These are phyloP conservation scores for Aleiodes testaceus DNA, from an alignment of 2,888 invertebrate genomes.

Conservation along the genomic window DNA sequence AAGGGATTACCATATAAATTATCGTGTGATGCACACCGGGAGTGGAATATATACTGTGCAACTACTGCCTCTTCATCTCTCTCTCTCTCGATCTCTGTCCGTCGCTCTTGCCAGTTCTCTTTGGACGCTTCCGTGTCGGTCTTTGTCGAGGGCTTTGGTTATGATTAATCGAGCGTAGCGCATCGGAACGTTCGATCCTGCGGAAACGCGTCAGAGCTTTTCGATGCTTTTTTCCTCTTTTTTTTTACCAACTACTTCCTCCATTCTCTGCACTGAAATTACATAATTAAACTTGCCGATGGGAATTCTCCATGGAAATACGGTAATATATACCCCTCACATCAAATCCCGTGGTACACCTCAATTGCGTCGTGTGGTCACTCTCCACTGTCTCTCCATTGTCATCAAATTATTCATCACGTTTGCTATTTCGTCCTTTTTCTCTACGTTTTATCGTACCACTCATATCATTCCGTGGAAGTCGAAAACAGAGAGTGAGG, in stretches of 20 bases:
- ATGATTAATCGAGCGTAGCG: slow-evolving; percentile 61
- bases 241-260: not conserved
- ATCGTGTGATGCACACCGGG: slow-evolving; percentile 63
- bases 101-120: slow-evolving; percentile 48
- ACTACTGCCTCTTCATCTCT: slow-evolving; percentile 16
- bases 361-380: slow-evolving; percentile 26
- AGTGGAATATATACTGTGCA: slow-evolving; percentile 50
- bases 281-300: slow-evolving; percentile 30
- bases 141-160: slow-evolving; percentile 68
- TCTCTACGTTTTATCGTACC: not conserved
- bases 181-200: slow-evolving; percentile 49
- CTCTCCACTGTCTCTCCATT: slow-evolving; percentile 25
- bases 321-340: slow-evolving; percentile 14
- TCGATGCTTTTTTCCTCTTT: not conserved
- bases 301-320: slow-evolving; percentile 17
- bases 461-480: not conserved
- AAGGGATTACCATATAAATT: slow-evolving; percentile 69
- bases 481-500: not conserved
- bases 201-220: slow-evolving; percentile 21
- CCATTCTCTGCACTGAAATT: slow-evolving; percentile 23
- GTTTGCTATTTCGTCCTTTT: slow-evolving; percentile 2
- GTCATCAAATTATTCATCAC: slow-evolving; percentile 30
- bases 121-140: slow-evolving; percentile 37
- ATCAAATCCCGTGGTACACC: slow-evolving; percentile 28
- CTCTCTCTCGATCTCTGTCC: not conserved